phyloP scores from a whole-genome alignment of 2,797 vertebrate genomes.

The Bradypodion ventrale region DNA sequence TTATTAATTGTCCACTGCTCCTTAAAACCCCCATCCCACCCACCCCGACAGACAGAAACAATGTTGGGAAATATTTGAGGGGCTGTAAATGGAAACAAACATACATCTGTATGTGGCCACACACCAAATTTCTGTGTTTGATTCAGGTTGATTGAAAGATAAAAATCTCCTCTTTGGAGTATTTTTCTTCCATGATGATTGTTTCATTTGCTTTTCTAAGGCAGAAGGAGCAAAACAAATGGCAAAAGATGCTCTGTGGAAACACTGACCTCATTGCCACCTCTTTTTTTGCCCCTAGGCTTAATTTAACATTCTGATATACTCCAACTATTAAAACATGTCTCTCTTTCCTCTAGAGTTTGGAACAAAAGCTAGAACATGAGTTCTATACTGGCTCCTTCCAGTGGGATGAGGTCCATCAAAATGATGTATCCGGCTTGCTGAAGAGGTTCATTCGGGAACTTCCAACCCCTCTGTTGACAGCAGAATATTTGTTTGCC shows the following conservation, averaged over 20 bases:
- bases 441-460: constrained; percentile 93
- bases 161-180: neutral
- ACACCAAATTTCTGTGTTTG: neutral
- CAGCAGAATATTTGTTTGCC: constrained; percentile 88
- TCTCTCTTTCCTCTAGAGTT: constrained; percentile 65
- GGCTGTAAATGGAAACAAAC: neutral
- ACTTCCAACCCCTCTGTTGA: constrained; percentile 86
- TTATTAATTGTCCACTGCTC: neutral
- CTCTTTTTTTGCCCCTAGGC: neutral
- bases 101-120: too few relatives aligned
- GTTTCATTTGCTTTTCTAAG: neutral
- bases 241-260: neutral
- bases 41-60: neutral
- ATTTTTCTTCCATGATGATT: neutral
- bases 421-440: constrained; percentile 86
- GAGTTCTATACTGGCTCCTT: constrained; percentile 84
- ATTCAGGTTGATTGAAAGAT: neutral
- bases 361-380: constrained; percentile 86
- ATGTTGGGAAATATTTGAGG: neutral
- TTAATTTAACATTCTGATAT: neutral
- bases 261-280: neutral
- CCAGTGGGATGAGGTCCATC: constrained; percentile 88
- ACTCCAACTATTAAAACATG: neutral
- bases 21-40: neutral
- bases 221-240: neutral